phyloP scores from a whole-genome alignment of 2,888 invertebrate genomes.

The Tenthredo distinguenda region DNA sequence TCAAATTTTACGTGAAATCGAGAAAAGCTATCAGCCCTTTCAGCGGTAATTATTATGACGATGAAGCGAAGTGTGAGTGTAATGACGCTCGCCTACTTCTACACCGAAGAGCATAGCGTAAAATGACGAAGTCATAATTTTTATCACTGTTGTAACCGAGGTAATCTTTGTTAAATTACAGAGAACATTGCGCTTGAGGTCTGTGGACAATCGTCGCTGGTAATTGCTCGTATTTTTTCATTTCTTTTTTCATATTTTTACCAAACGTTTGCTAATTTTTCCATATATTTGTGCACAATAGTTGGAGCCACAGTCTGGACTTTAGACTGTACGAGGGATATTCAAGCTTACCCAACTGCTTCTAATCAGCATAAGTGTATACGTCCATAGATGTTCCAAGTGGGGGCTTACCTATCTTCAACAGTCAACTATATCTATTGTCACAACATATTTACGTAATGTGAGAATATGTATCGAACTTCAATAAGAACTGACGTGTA shows the following conservation, averaged over 20 bases:
- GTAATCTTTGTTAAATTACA: slow-evolving; percentile 30
- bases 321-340: neutral
- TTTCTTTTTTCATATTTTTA: neutral
- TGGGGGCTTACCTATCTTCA: neutral
- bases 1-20: neutral
- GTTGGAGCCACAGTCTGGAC: neutral
- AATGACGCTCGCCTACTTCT: neutral
- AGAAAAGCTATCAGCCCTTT: neutral
- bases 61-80: neutral
- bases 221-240: neutral
- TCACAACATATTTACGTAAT: neutral
- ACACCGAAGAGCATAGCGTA: neutral
- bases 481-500: neutral
- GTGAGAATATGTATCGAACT: neutral
- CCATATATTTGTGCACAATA: neutral
- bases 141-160: neutral
- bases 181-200: slow-evolving; percentile 27
- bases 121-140: neutral
- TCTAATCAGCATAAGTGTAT: neutral
- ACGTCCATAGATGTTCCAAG: neutral
- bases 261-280: neutral
- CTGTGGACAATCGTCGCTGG: neutral
- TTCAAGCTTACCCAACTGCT: neutral
- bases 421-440: neutral
- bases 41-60: slow-evolving; percentile 5